Percentiles rank a stretch among this genome's conserved stretches.
Evolutionary conservation across 2,888 invertebrate genomes (phyloP).

Genomic region (Hemaris fuciformis): DNA sequence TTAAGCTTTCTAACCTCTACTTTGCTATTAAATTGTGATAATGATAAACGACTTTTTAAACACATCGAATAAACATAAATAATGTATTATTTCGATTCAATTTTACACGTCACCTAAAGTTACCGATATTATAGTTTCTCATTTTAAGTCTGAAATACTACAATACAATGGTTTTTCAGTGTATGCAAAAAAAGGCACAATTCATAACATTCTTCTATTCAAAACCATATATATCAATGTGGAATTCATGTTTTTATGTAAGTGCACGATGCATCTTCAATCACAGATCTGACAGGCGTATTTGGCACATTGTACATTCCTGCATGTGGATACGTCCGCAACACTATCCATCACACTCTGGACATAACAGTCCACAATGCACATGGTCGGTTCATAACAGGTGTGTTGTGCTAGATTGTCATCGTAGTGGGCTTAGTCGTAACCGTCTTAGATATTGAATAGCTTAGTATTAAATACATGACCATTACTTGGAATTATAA

Average conservation of each 20-base stretch:
- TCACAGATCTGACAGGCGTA: neutral
- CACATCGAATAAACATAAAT: too few relatives aligned
- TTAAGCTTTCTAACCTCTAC: too few relatives aligned
- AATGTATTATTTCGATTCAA: too few relatives aligned
- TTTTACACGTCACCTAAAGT: too few relatives aligned
- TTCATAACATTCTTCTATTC: too few relatives aligned
- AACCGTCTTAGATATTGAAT: conserved; percentile 41
- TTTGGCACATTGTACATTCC: neutral
- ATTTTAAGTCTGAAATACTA: too few relatives aligned
- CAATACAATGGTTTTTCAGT: too few relatives aligned
- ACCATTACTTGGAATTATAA: neutral
- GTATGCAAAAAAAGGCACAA: too few relatives aligned
- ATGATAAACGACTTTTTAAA: too few relatives aligned
- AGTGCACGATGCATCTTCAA: neutral
- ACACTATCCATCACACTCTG: conserved; percentile 70
- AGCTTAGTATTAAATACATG: conserved; percentile 23
- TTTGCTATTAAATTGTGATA: too few relatives aligned
- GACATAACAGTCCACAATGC: conserved; percentile 67
- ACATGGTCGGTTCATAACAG: conserved; percentile 60
- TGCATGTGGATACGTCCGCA: conserved; percentile 31
- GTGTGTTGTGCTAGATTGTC: conserved; percentile 51
- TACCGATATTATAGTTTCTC: too few relatives aligned
- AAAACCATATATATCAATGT: conserved; percentile 41
- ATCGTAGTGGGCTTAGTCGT: conserved; percentile 39
- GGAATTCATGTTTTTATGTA: conserved; percentile 25